Evolutionary conservation across 2,888 invertebrate genomes (phyloP).

Genomic region (Holacanthella duospinosa): DNA sequence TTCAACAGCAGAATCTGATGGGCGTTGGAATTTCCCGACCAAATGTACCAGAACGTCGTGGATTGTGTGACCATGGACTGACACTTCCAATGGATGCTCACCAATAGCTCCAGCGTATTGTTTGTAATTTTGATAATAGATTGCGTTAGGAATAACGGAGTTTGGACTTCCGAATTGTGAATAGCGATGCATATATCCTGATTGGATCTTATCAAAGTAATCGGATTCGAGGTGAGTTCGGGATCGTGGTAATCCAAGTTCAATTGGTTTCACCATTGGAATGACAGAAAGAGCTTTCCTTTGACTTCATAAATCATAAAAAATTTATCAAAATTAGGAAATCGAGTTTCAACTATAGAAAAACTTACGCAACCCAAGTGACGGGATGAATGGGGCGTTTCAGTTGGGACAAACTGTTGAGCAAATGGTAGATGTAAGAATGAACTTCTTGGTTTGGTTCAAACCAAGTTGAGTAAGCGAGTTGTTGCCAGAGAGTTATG

Average conservation of each 20-base stretch:
- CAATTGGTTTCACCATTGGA: slow-evolving; percentile 31
- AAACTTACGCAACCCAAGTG: background rate
- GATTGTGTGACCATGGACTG: slow-evolving; percentile 5
- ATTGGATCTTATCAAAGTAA: slow-evolving; percentile 43
- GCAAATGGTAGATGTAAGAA: slow-evolving; percentile 39
- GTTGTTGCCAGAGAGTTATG: slow-evolving; percentile 39
- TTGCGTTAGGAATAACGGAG: slow-evolving; percentile 44
- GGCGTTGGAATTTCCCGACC: background rate
- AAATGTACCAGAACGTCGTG: background rate
- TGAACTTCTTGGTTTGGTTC: slow-evolving; percentile 39
- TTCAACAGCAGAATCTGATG: background rate
- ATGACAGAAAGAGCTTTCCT: slow-evolving; percentile 33
- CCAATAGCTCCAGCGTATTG: background rate
- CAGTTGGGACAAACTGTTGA: slow-evolving; percentile 25
- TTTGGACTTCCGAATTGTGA: slow-evolving; percentile 51
- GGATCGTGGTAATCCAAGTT: slow-evolving; percentile 47
- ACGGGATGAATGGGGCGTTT: background rate
- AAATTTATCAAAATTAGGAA: background rate
- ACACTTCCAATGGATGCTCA: background rate
- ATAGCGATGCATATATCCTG: slow-evolving; percentile 42
- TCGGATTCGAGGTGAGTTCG: slow-evolving; percentile 43
- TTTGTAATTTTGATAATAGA: slow-evolving; percentile 6
- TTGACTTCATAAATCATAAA: too few species aligned
- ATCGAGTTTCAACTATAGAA: too few species aligned
- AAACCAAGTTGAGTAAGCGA: slow-evolving; percentile 41